phyloP scores from a whole-genome alignment of 2,797 vertebrate species.

The Rhodeus uyekii region DNA sequence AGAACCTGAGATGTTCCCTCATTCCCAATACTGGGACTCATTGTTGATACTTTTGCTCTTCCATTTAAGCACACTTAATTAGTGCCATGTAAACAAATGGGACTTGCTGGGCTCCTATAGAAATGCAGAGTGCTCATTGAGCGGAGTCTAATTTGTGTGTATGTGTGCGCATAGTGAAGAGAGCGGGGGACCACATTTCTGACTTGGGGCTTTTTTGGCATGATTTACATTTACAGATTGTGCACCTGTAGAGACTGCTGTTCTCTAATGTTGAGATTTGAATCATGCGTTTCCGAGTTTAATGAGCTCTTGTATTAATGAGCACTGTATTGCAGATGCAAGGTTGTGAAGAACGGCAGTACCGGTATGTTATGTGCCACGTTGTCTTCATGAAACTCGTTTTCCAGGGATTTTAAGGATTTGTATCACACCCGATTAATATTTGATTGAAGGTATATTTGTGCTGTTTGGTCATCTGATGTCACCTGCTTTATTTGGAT shows the following conservation, averaged over 20 bases:
- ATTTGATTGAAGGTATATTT: not conserved
- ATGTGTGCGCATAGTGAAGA: constrained; percentile 11
- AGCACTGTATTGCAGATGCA: constrained; percentile 20
- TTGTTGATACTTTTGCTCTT: constrained; percentile 46
- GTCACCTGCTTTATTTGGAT: constrained; percentile 14
- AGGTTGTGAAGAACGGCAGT: not conserved
- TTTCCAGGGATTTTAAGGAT: not conserved
- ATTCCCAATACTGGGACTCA: constrained; percentile 35
- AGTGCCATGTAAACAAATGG: constrained; percentile 60
- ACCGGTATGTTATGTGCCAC: not conserved
- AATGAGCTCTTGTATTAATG: constrained; percentile 40
- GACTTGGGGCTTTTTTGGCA: constrained; percentile 1
- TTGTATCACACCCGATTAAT: not conserved
- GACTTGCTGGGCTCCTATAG: constrained; percentile 50
- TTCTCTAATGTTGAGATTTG: constrained; percentile 38
- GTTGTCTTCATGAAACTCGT: not conserved
- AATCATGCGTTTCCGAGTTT: constrained; percentile 45
- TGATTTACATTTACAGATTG: constrained; percentile 41
- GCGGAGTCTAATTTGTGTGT: constrained; percentile 33
- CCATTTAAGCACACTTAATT: constrained; percentile 55
- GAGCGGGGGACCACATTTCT: constrained; percentile 21
- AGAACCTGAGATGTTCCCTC: constrained; percentile 5
- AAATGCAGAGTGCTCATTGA: constrained; percentile 27
- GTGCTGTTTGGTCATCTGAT: not conserved
- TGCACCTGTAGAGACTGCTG: constrained; percentile 37